Conservation (phyloP, 1,140 invertebrate species). For the Aleiodes sp. region DNA sequence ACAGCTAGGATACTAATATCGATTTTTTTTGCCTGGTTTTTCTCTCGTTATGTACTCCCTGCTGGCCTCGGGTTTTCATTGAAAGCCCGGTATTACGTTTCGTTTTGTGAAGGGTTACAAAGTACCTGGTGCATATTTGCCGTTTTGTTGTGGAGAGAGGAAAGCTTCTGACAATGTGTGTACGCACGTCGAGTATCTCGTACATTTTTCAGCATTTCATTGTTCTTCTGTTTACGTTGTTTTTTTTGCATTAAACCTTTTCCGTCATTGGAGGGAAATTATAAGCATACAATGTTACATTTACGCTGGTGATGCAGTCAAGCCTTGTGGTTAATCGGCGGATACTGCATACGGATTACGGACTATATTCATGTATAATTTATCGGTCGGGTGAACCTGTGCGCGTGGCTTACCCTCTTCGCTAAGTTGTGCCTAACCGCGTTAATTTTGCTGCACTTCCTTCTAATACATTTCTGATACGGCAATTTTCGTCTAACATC, state of each 20-base stretch:
- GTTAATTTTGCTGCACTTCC: constrained; percentile 7
- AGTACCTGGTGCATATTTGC: constrained; percentile 13
- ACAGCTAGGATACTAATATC: not conserved
- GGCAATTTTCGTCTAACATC: too few species aligned
- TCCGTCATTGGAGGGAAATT: not conserved
- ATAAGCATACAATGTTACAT: not conserved
- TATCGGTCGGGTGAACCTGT: constrained; percentile 29
- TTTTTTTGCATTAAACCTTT: not conserved
- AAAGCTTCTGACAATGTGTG: not conserved
- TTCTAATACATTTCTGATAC: too few species aligned
- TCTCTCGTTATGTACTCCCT: not conserved
- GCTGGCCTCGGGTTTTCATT: constrained; percentile 7
- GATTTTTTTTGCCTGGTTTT: not conserved
- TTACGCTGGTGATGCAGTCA: not conserved
- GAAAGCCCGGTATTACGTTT: constrained; percentile 18
- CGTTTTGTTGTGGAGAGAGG: not conserved
- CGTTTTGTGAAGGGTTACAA: constrained; percentile 19
- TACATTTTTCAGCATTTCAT: not conserved
- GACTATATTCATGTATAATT: constrained; percentile 45
- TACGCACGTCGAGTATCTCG: constrained; percentile 14
- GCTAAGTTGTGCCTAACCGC: not conserved
- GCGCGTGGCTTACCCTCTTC: not conserved
- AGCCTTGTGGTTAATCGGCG: constrained; percentile 37
- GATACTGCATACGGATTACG: constrained; percentile 41
- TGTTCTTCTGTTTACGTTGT: not conserved